Evolutionary conservation across 2,113 vertebrate species (phyloP).

Genomic region (Gila orcuttii): DNA sequence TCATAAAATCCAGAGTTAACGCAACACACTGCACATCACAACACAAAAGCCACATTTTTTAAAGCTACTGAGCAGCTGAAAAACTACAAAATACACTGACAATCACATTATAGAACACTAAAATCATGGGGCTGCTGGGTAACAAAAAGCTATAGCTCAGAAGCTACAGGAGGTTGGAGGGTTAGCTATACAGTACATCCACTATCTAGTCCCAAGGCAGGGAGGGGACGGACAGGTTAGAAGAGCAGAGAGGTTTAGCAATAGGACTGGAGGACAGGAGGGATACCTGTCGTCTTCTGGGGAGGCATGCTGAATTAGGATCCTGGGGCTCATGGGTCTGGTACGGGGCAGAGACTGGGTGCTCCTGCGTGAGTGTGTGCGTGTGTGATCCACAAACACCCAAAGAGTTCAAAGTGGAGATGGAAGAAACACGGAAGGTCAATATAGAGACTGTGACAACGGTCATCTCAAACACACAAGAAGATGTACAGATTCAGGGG

Average conservation of each 20-base stretch:
- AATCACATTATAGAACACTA: not conserved
- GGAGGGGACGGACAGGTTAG: slow-evolving; percentile 44
- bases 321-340: slow-evolving; percentile 95
- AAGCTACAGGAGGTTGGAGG: slow-evolving; percentile 50
- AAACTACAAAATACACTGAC: slow-evolving; percentile 20
- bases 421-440: slow-evolving; percentile 60
- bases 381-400: slow-evolving; percentile 52
- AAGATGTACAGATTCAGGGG: slow-evolving; percentile 30
- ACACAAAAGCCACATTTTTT: slow-evolving; percentile 27
- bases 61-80: slow-evolving; percentile 20
- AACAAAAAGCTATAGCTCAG: slow-evolving; percentile 46
- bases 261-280: slow-evolving; percentile 69
- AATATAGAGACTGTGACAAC: slow-evolving; percentile 44
- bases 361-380: slow-evolving; percentile 70
- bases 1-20: not conserved
- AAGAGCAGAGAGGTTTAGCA: slow-evolving; percentile 63
- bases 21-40: slow-evolving; percentile 17
- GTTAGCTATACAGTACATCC: slow-evolving; percentile 35
- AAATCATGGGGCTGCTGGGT: not conserved
- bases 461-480: slow-evolving; percentile 39
- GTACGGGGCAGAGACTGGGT: slow-evolving; percentile 93
- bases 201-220: slow-evolving; percentile 31
- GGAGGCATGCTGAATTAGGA: slow-evolving; percentile 97
- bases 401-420: slow-evolving; percentile 57
- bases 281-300: slow-evolving; percentile 95